Evolutionary conservation across 1,140 invertebrate species (phyloP), one percentile per base, ranked within the genome.

Genomic region (Holotrichia oblita): DNA sequence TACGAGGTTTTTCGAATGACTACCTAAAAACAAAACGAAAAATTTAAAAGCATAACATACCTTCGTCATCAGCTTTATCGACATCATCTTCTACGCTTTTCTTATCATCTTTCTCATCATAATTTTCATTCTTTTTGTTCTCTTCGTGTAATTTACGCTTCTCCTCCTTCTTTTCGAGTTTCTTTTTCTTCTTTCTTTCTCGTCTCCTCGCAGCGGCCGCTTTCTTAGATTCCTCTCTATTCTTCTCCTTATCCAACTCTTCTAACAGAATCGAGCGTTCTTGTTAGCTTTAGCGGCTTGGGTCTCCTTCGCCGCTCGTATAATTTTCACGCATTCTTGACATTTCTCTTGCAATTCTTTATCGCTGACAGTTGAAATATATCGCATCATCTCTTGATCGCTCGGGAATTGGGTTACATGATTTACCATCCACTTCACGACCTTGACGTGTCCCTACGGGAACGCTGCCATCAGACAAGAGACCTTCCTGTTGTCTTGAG

Each of bases 401-500:
- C 97, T 98, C 6, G 99, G 99, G 87, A 99, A 99, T 87, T 99
- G 98, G 9, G 94, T 96, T 4, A 99, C 98, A 86, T 98, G 95
- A 83, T 96, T 94, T 2, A 99, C 98, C 94, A 99, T 97, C 96
- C 96, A 99, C 84, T 99, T 98, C 6, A 99, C 97, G 9, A 99
- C 96, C 89, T 99, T 99, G 0, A 97, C 93, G 88, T 99, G 98
- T n/a, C 98, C 98, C 86, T 99, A 98, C 7, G 98, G 92, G 87
- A 99, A 99, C 8, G 98, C 98, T 20, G 98, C 97, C 97, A 99
- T 99, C 74, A 99, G 89, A 88, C 98, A 99, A 0, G 97, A 98
- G 4, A 91, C 95, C 89, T 94, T 94, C 81, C 95, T 90, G 89
- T 98, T 98, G 89, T 99, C 98, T 88, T 98, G 96, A 17, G 95